A percentile compares a stretch with the other conserved stretches of the same genome.
Evolutionary conservation across 1,140 invertebrate genomes (phyloP).

Genomic region (Agrilus planipennis): DNA sequence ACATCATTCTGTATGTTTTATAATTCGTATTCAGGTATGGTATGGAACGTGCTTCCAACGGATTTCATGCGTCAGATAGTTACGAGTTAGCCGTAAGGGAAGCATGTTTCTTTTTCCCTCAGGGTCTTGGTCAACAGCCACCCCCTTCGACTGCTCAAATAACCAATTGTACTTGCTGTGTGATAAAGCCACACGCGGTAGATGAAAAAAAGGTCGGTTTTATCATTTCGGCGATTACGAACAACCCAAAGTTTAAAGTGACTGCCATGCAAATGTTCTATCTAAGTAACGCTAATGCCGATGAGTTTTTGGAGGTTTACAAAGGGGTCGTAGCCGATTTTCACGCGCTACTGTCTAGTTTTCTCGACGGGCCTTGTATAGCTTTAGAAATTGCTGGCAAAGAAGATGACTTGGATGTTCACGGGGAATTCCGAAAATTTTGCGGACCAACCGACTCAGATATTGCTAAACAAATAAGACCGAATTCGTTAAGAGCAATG

Average conservation of each 20-base stretch:
- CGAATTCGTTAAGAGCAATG: slow-evolving; percentile 69
- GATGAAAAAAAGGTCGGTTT: slow-evolving; percentile 55
- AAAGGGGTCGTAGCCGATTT: slow-evolving; percentile 81
- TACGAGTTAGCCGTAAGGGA: slow-evolving; percentile 42
- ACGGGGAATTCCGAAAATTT: slow-evolving; percentile 67
- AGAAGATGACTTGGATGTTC: slow-evolving; percentile 45
- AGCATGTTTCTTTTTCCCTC: slow-evolving; percentile 23
- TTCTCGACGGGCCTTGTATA: slow-evolving; percentile 61
- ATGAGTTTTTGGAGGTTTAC: slow-evolving; percentile 89
- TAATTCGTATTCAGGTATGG: too few species aligned
- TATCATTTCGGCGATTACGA: slow-evolving; percentile 62
- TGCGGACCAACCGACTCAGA: slow-evolving; percentile 82
- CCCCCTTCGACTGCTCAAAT: slow-evolving; percentile 44
- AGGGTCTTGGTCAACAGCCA: slow-evolving; percentile 32
- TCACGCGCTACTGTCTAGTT: slow-evolving; percentile 38
- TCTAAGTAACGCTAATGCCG: slow-evolving; percentile 66
- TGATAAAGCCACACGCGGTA: slow-evolving; percentile 88
- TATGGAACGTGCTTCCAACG: slow-evolving; percentile 56
- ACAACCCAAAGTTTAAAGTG: slow-evolving; percentile 62
- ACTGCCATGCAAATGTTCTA: slow-evolving; percentile 68
- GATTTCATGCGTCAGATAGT: slow-evolving; percentile 54
- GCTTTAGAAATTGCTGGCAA: slow-evolving; percentile 71
- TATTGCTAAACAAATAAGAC: slow-evolving; percentile 70
- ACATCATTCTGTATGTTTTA: too few species aligned
- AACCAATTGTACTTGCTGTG: slow-evolving; percentile 65